Evolutionary conservation across 2,113 vertebrate species (phyloP).

Genomic region (Protobothrops mucrosquamatus): DNA sequence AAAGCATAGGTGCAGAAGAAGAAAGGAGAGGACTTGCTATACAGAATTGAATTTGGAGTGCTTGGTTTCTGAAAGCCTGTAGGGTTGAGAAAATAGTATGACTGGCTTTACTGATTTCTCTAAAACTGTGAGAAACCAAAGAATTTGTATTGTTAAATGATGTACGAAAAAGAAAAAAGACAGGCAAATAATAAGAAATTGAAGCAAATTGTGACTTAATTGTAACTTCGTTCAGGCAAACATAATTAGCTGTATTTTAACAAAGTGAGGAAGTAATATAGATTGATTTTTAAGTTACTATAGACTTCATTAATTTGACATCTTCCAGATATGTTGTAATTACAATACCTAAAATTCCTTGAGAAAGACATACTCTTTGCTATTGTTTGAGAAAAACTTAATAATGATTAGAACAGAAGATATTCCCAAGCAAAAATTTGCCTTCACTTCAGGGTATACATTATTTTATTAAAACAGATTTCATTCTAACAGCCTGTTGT

Average conservation of each 20-base stretch:
- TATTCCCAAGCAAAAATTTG: not conserved
- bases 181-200: not conserved
- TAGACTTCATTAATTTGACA: not conserved
- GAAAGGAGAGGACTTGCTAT: not conserved
- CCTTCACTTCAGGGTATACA: not conserved
- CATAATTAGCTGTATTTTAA: not conserved
- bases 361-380: not conserved
- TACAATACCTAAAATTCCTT: not conserved
- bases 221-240: not conserved
- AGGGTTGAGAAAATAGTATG: not conserved
- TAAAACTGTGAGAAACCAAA: not conserved
- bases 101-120: not conserved
- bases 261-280: not conserved
- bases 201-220: not conserved
- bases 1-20: not conserved
- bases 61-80: not conserved
- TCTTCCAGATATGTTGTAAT: not conserved
- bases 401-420: not conserved
- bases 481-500: not conserved
- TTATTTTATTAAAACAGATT: constrained; percentile 11
- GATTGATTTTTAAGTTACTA: not conserved
- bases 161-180: not conserved
- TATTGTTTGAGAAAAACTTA: not conserved
- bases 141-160: not conserved
- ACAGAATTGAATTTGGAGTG: not conserved